Conservation (phyloP, 2,888 invertebrate species). For the Coelopa pilipes region DNA sequence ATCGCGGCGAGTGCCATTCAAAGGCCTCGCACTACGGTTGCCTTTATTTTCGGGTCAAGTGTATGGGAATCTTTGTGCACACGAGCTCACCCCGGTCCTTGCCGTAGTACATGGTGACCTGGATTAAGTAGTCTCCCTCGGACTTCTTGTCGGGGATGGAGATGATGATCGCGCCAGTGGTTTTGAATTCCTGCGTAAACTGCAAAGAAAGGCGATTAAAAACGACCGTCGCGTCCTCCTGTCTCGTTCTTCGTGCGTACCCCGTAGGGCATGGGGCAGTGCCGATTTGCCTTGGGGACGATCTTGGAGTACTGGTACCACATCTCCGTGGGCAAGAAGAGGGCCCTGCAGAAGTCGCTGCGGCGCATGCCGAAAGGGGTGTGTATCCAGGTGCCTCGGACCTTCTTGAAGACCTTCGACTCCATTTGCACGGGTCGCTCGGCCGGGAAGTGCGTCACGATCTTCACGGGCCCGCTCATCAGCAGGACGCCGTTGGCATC, state of each 20-base stretch:
- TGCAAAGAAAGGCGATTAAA: neutral
- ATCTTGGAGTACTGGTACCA: constrained; percentile 31
- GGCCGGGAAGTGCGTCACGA: neutral
- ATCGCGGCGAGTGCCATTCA: neutral
- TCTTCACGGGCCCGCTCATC: no score
- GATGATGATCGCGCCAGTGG: neutral
- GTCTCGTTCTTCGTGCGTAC: constrained; percentile 25
- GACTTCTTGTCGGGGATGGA: neutral
- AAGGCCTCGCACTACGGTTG: neutral
- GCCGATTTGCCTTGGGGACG: constrained; percentile 21
- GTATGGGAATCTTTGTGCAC: constrained; percentile 1
- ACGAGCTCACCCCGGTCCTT: neutral
- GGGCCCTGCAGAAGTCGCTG: constrained; percentile 1
- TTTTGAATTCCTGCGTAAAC: neutral
- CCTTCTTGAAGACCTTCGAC: constrained; percentile 20
- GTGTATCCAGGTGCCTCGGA: constrained; percentile 35
- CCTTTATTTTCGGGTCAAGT: neutral
- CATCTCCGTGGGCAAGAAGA: constrained; percentile 29
- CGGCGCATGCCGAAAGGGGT: constrained; percentile 36
- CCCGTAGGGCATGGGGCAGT: constrained; percentile 29
- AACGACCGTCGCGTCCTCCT: neutral
- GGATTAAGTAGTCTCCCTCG: constrained; percentile 8
- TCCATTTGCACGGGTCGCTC: constrained; percentile 11
- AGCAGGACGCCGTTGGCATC: neutral
- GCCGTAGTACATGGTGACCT: neutral